A percentile compares a stretch with the other conserved stretches of the same genome.
These are phyloP conservation scores for Heliconius melpomene DNA, from an alignment of 1,140 invertebrate genomes.

Conservation along the genomic window DNA sequence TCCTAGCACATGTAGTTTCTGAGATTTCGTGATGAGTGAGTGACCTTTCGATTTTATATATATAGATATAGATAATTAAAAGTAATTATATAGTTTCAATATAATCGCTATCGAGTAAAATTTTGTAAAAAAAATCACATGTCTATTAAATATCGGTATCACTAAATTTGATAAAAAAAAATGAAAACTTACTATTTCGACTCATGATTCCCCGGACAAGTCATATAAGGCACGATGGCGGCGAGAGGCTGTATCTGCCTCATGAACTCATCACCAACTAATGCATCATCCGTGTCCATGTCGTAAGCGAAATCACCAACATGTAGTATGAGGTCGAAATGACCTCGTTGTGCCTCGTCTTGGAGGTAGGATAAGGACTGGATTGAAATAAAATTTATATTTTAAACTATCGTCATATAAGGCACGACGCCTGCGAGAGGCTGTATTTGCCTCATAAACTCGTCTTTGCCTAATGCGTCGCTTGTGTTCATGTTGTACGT, in stretches of 20 bases:
- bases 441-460: constrained; percentile 95
- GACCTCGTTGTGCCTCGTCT: constrained; percentile 88
- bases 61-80: too few species aligned
- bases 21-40: too few species aligned
- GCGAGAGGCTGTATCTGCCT: constrained; percentile 92
- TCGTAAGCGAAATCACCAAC: constrained; percentile 98
- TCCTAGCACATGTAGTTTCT: too few species aligned
- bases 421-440: constrained; percentile 92
- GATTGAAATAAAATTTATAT: background rate
- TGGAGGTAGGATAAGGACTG: constrained; percentile 90
- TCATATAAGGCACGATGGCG: constrained; percentile 95
- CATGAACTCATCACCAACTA: constrained; percentile 95
- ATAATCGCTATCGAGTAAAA: too few species aligned
- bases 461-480: constrained; percentile 90
- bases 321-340: constrained; percentile 94
- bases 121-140: too few species aligned
- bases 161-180: too few species aligned
- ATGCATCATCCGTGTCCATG: constrained; percentile 90
- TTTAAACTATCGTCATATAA: constrained; percentile 87
- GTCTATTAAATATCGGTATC: too few species aligned
- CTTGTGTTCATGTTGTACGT: constrained; percentile 96
- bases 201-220: constrained; percentile 95
- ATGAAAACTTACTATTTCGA: constrained; percentile 86
- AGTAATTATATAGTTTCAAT: too few species aligned
- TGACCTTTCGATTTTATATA: too few species aligned